These are phyloP conservation scores for Pelusios castaneus DNA, from an alignment of 2,113 vertebrate species.

Conservation along the genomic window DNA sequence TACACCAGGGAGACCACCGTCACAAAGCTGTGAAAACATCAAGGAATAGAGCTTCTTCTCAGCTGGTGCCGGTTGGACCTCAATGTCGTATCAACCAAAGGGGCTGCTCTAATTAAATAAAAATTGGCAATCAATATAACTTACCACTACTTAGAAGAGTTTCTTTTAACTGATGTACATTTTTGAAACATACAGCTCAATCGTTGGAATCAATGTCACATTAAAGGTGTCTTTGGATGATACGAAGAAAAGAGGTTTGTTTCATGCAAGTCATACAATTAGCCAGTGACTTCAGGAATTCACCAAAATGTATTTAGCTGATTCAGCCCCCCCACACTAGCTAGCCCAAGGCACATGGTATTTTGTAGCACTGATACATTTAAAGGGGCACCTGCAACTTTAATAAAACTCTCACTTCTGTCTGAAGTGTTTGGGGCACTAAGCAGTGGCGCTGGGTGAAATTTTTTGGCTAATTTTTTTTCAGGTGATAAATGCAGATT, in stretches of 20 bases:
- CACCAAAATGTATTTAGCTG: background rate
- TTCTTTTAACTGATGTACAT: background rate
- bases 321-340: background rate
- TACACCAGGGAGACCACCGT: background rate
- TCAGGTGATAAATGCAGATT: background rate
- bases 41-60: background rate
- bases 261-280: background rate
- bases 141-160: background rate
- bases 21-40: background rate
- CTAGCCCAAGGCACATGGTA: background rate
- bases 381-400: background rate
- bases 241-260: background rate
- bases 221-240: background rate
- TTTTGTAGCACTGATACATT: background rate
- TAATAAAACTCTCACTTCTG: background rate
- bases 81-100: background rate
- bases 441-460: background rate
- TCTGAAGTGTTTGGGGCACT: background rate
- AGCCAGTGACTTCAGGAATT: background rate
- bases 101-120: background rate
- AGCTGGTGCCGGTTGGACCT: background rate
- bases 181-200: background rate
- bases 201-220: background rate
- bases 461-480: background rate
- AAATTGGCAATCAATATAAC: background rate